Conservation (phyloP, 2,888 invertebrate genomes). For the Dryobota labecula region DNA sequence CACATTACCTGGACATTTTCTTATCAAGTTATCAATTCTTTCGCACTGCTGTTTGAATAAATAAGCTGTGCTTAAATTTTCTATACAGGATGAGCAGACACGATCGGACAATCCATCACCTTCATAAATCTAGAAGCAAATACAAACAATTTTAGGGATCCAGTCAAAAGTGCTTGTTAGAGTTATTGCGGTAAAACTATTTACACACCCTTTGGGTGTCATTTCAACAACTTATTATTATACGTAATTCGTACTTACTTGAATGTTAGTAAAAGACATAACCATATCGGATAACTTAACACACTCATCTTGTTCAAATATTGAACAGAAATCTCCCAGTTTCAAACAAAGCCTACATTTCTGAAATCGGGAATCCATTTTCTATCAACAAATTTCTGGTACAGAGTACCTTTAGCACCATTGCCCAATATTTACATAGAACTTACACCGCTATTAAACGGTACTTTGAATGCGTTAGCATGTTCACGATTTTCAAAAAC, state of each 20-base stretch:
- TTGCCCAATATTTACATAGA: conserved; percentile 54
- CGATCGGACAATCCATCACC: conserved; percentile 86
- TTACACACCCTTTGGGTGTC: too few species aligned
- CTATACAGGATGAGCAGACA: conserved; percentile 86
- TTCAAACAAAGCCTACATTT: conserved; percentile 87
- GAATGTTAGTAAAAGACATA: conserved; percentile 85
- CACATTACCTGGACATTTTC: conserved; percentile 80
- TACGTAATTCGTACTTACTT: conserved; percentile 76
- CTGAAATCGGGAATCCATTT: conserved; percentile 81
- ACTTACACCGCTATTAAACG: conserved; percentile 36
- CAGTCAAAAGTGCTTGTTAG: not conserved
- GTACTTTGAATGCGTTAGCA: conserved; percentile 31
- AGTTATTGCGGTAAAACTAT: not conserved
- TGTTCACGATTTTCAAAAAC: conserved; percentile 29
- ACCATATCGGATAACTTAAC: conserved; percentile 88
- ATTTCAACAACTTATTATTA: not conserved
- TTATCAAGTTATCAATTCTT: conserved; percentile 80
- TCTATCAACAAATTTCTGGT: conserved; percentile 19
- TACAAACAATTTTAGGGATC: not conserved
- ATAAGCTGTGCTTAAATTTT: conserved; percentile 86
- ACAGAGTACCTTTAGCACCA: conserved; percentile 25
- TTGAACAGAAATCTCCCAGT: conserved; percentile 88
- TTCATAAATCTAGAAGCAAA: conserved; percentile 82
- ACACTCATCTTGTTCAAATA: conserved; percentile 87
- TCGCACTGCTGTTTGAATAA: conserved; percentile 88